phyloP scores from a whole-genome alignment of 2,797 vertebrate genomes.

The Passerculus sandwichensis region DNA sequence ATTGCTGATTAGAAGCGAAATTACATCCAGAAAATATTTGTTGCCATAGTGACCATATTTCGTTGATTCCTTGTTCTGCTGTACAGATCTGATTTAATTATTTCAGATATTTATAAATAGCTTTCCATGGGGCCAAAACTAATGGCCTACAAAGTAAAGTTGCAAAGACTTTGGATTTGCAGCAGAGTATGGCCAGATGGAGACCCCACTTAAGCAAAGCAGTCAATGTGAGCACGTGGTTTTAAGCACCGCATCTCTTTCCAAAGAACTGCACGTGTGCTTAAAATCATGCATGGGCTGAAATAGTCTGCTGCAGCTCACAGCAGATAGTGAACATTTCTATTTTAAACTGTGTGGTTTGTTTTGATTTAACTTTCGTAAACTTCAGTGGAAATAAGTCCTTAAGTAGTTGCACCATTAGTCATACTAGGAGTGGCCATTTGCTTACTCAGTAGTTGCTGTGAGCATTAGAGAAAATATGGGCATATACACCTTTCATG shows the following conservation, averaged over 20 bases:
- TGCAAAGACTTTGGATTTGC: background rate
- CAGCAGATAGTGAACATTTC: background rate
- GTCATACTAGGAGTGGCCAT: constrained; percentile 12
- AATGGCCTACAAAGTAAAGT: constrained; percentile 52
- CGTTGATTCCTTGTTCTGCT: constrained; percentile 27
- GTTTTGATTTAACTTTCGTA: constrained; percentile 19
- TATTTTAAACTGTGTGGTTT: background rate
- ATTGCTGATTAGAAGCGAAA: constrained; percentile 15
- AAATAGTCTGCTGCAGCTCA: background rate
- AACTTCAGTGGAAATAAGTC: background rate
- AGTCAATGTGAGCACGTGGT: background rate
- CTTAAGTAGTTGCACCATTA: constrained; percentile 5
- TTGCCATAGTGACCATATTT: constrained; percentile 72
- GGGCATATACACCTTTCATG: background rate
- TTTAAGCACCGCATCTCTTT: background rate
- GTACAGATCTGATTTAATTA: constrained; percentile 71
- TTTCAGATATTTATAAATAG: constrained; percentile 75
- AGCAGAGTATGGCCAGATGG: background rate
- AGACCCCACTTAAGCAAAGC: background rate
- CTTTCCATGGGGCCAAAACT: constrained; percentile 28
- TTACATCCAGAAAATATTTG: constrained; percentile 64
- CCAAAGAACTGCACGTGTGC: background rate
- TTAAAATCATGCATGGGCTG: background rate
- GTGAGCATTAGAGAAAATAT: background rate
- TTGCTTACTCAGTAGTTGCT: background rate